phyloP scores from a whole-genome alignment of 2,113 vertebrate genomes.

The Labrus mixtus region DNA sequence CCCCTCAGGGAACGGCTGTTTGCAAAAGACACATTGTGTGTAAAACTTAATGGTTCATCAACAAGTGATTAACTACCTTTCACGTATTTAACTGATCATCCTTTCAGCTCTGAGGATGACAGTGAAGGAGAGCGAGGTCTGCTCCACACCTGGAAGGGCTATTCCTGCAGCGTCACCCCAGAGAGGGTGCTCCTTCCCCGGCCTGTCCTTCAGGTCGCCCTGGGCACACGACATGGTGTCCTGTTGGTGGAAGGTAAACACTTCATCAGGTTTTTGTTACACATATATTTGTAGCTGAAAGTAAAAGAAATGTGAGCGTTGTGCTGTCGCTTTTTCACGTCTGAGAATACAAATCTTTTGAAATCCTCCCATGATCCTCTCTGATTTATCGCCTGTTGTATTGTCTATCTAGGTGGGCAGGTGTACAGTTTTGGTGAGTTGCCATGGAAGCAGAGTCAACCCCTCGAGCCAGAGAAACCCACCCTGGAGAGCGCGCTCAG shows the following conservation, averaged over 20 bases:
- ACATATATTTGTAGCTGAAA: too few species aligned
- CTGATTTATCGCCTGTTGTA: neutral
- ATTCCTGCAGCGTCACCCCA: constrained; percentile 87
- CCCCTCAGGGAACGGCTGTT: neutral
- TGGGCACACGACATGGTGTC: constrained; percentile 90
- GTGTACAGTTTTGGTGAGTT: constrained; percentile 94
- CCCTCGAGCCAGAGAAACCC: constrained; percentile 72
- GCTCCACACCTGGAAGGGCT: constrained; percentile 92
- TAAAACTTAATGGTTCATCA: neutral
- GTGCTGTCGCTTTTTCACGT: too few species aligned
- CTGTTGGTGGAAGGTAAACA: constrained; percentile 91
- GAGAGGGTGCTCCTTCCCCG: constrained; percentile 88
- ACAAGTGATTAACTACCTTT: too few species aligned
- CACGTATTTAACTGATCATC: neutral
- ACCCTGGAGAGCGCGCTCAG: constrained; percentile 87
- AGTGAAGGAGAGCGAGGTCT: constrained; percentile 88
- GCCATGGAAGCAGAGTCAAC: constrained; percentile 87
- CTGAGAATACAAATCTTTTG: too few species aligned
- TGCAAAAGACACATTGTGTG: neutral
- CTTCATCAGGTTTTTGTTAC: neutral
- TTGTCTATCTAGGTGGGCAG: constrained; percentile 86
- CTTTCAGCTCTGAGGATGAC: constrained; percentile 85
- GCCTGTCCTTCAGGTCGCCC: constrained; percentile 91
- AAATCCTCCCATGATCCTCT: neutral
- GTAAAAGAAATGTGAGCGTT: neutral